Percentiles rank a stretch among this genome's conserved stretches.
Conservation (phyloP, 2,113 vertebrate genomes). For the Phasianus colchicus region DNA sequence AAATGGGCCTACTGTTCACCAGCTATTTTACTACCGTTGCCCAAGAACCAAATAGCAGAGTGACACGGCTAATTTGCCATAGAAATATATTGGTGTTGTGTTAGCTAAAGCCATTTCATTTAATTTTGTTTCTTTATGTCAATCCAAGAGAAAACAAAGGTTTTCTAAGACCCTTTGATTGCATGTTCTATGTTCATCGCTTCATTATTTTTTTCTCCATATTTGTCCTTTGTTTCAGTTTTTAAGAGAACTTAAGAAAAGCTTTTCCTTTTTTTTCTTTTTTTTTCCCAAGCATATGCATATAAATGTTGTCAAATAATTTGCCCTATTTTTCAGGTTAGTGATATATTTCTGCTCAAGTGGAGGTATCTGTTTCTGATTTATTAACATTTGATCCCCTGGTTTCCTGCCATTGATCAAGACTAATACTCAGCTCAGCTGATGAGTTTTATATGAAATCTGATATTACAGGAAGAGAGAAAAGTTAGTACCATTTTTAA, state of each 20-base stretch:
- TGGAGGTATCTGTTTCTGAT: constrained; percentile 91
- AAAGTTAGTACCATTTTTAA: constrained; percentile 78
- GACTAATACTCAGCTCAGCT: constrained; percentile 87
- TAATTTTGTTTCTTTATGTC: background rate
- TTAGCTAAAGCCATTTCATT: constrained; percentile 3
- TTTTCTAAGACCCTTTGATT: background rate
- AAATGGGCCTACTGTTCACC: background rate
- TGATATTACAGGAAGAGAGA: constrained; percentile 84
- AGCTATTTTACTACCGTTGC: background rate
- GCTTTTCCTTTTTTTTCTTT: background rate
- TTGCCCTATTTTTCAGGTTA: constrained; percentile 79
- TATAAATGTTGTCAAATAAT: constrained; percentile 79
- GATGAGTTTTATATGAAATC: constrained; percentile 93
- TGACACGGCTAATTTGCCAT: background rate
- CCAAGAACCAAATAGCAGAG: background rate
- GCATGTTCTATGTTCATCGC: background rate
- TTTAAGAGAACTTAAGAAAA: constrained; percentile 26
- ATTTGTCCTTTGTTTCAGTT: constrained; percentile 27
- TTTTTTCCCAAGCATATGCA: constrained; percentile 43
- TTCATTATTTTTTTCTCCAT: background rate
- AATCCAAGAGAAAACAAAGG: background rate
- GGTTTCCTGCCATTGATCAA: constrained; percentile 99
- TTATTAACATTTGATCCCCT: constrained; percentile 93
- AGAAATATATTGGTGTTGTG: background rate
- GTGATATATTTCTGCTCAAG: constrained; percentile 79